phyloP scores from a whole-genome alignment of 92 coral and sea anemone species.

The Plumapathes pennacea region DNA sequence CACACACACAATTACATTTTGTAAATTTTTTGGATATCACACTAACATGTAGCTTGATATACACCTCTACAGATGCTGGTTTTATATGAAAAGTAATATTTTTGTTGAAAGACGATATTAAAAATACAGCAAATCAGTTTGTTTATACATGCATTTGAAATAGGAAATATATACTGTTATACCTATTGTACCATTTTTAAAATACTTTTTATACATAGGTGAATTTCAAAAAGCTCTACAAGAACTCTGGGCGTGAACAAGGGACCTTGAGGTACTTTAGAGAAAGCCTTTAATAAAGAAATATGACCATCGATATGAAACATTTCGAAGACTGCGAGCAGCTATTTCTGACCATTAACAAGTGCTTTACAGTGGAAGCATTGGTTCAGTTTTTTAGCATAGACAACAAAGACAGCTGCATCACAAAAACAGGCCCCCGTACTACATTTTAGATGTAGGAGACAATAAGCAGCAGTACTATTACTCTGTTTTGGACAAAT shows the following conservation, averaged over 20 bases:
- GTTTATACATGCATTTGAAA: no score
- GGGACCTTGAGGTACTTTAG: constrained; percentile 10
- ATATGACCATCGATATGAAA: constrained; percentile 25
- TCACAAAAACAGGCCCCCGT: constrained; percentile 24
- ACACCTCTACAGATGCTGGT: no score
- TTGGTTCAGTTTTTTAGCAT: constrained; percentile 14
- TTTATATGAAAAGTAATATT: no score
- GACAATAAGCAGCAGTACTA: constrained; percentile 23
- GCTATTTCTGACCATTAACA: constrained; percentile 12
- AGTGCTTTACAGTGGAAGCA: constrained; percentile 23
- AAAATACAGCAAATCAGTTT: no score
- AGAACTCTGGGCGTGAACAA: constrained; percentile 7
- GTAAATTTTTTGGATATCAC: no score
- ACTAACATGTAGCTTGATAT: no score
- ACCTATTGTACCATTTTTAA: no score
- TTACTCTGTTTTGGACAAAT: constrained; percentile 15
- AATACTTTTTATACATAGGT: constrained; percentile 1
- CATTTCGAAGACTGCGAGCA: constrained; percentile 48
- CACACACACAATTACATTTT: no score
- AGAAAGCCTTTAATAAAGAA: constrained; percentile 5
- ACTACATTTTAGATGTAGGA: constrained; percentile 17
- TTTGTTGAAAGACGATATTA: no score
- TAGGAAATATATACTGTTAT: no score
- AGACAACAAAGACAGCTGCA: no score
- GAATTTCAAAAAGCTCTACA: constrained; percentile 16